Base-by-base conservation (phyloP, 2,888 invertebrate species). In the Drosophila testacea region DNA sequence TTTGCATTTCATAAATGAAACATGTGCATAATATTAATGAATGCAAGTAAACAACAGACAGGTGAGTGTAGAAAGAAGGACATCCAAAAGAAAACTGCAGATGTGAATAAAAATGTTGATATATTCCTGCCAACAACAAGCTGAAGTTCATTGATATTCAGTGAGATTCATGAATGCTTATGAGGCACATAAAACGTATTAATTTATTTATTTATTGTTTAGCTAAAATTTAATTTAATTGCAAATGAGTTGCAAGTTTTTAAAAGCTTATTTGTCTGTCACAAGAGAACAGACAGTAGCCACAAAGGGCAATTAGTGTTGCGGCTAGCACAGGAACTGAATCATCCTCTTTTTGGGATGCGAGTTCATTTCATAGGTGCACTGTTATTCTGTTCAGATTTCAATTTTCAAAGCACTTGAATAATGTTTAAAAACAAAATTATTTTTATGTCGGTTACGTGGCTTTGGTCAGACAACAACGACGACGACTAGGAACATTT, bases 1-100 rank as follows among this genome's bases (percentile, higher is more conserved):
- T 85, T 79, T 77, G 80, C 82, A 73, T 80, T 82, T 84, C 81
- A 88, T 86, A 83, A 83, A 85, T 85, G 88, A 88, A 86, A 85
- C 88, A 86, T 86, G 88, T 79, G 86, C 88, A 88, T 85, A 83
- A 81, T 72, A 78, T 85, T 79, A 85, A 84, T 79, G 50, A 68
- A 67, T 64, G 56, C 63, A 70, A 73, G 75, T 61, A 75, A 79
- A 73, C 80, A 73, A 80, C 60, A 65, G 48, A 50, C 51, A 69
- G 46, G 46, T 39, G 27, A 13, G 30, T 13, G 30, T 38, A 51
- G n/a, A 27, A 3, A 0, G n/a, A 34, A 11, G 11, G 9, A 11
- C 38, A 16, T 41, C 34, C 30, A 13, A 6, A 66, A 36, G 54
- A 42, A 64, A 56, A 57, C 44, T 60, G 48, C 11, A 52, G 54